Base-by-base conservation (phyloP, 37 sponge, comb jelly and placozoan genomes). In the Halichondria panicea region DNA sequence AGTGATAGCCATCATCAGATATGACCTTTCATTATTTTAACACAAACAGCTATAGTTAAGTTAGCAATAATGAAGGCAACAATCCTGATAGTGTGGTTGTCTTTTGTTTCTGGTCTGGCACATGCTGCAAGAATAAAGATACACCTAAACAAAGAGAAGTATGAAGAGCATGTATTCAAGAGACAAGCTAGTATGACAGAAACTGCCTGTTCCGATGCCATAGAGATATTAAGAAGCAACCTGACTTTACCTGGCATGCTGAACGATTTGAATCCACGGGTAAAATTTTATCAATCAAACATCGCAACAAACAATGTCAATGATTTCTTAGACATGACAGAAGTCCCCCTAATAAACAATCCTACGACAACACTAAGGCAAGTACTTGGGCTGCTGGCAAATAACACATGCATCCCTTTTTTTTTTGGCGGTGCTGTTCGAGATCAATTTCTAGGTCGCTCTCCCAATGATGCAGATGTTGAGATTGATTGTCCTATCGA, bases 391-490 rank as follows among this genome's bases (percentile, higher is more conserved):
- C 42, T 36, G 19, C 54, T 72, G 4, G 37, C 41, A 36, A 25
- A 56, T 56, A 57, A 30, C 8, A 22, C 25, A 11, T 72, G 73
- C 24, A 22, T 33, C 13, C 36, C 36, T 55, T 72, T 50, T 55
- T 4, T 72, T 37, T 53, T 56, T 55, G 73, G 73, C 39, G 73
- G 73, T 1, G 57, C 25, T 3, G 57, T 72, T 4, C 39, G 73
- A 25, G 73, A 72, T 30, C 73, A 72, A 24, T 72, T 72, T 41
- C 57, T 72, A 0, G 58, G 57, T 4, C 1, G 25, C 35, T 2
- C 57, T 2, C 78, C 78, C 5, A 77, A 66, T 40, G 78, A 77
- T 55, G 78, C 32, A 1, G 78, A 77, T 45, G 56, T 65, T 15
- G 78, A 77, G 12, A 67, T 77, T 0, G 67, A 66, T 42, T 77